phyloP scores from a whole-genome alignment of 2,888 invertebrate genomes.

The Macroteleia sp. region DNA sequence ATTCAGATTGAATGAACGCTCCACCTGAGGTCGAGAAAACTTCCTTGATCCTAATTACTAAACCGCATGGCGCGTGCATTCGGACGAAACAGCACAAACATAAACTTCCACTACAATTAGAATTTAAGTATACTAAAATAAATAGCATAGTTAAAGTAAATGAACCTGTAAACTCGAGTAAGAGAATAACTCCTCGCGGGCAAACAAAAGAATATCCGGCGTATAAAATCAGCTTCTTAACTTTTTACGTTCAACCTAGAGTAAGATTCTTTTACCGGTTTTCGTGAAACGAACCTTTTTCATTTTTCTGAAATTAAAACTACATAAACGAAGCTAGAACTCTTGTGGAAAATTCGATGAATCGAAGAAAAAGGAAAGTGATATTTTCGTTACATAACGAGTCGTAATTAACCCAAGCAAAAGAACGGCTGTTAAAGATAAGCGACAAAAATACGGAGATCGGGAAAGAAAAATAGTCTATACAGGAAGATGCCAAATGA shows the following conservation, averaged over 20 bases:
- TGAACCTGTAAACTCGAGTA: constrained; percentile 31
- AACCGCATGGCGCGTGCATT: constrained; percentile 31
- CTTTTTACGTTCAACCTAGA: background rate
- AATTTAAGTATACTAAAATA: constrained; percentile 42
- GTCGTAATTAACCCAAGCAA: constrained; percentile 29
- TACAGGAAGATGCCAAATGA: constrained; percentile 41
- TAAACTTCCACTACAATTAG: constrained; percentile 32
- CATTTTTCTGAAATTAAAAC: constrained; percentile 11
- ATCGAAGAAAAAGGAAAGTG: constrained; percentile 10
- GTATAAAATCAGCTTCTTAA: constrained; percentile 12
- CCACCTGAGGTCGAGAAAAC: constrained; percentile 35
- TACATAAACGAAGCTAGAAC: constrained; percentile 10
- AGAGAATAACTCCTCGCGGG: constrained; percentile 12
- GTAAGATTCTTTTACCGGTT: background rate
- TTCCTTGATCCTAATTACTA: constrained; percentile 34
- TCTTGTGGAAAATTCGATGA: constrained; percentile 12
- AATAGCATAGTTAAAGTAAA: constrained; percentile 25
- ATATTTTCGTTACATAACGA: constrained; percentile 20
- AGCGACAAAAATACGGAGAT: constrained; percentile 16
- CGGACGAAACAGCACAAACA: constrained; percentile 11
- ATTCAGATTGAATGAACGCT: constrained; percentile 18
- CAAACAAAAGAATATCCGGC: constrained; percentile 26
- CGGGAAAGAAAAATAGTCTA: constrained; percentile 66
- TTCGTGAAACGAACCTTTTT: background rate
- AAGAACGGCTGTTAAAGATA: constrained; percentile 3